A percentile compares a stretch with the other conserved stretches of the same genome.
These are phyloP conservation scores for Gymnarchus niloticus DNA, from an alignment of 2,113 vertebrate genomes.

Conservation along the genomic window DNA sequence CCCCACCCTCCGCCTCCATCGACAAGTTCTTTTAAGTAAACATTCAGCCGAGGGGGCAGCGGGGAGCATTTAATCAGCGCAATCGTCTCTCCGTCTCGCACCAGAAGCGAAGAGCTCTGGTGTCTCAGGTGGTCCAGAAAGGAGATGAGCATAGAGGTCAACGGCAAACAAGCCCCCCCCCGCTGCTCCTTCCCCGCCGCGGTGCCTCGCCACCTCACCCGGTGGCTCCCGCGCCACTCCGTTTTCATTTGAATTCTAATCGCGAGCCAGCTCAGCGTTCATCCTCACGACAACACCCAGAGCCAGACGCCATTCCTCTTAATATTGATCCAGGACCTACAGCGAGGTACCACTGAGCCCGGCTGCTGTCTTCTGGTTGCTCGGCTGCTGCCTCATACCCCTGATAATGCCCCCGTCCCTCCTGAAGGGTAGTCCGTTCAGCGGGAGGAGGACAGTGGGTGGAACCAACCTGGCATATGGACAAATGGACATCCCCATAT, in stretches of 20 bases:
- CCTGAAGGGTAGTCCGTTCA: neutral
- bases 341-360: conserved; percentile 16
- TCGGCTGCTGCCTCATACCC: conserved; percentile 19
- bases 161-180: neutral
- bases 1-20: neutral
- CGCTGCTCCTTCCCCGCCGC: neutral
- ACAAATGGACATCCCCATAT: too few relatives aligned
- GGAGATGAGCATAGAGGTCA: neutral
- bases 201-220: conserved; percentile 12
- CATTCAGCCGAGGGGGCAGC: neutral
- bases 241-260: conserved; percentile 59
- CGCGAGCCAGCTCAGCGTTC: conserved; percentile 38
- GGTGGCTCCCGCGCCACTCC: conserved; percentile 18
- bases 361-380: conserved; percentile 35
- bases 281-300: conserved; percentile 21
- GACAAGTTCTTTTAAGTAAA: too few relatives aligned
- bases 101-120: neutral
- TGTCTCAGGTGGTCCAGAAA: conserved; percentile 4
- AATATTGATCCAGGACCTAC: conserved; percentile 40
- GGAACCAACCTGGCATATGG: too few relatives aligned
- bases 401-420: neutral
- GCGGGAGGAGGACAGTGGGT: neutral
- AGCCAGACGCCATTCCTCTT: conserved; percentile 36
- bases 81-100: neutral
- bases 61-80: neutral